Conservation (phyloP, 1,140 invertebrate genomes). For the Orchesella cincta region DNA sequence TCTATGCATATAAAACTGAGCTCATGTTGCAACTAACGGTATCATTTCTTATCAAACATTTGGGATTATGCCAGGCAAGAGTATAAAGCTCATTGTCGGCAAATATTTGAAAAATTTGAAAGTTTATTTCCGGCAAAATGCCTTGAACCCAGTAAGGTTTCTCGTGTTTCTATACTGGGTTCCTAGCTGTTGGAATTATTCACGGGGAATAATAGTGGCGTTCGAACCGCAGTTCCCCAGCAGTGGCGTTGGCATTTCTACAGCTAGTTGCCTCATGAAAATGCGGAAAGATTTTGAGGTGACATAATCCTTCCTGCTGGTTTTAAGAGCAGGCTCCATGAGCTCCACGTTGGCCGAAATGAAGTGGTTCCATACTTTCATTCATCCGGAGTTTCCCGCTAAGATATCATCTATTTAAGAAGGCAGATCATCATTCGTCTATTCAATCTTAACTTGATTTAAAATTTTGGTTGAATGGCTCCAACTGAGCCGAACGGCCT, state of each 20-base stretch:
- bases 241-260: not conserved
- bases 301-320: not conserved
- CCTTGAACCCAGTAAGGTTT: no score
- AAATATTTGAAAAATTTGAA: no score
- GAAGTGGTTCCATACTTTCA: not conserved
- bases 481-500: not conserved
- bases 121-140: no score
- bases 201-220: no score
- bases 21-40: no score
- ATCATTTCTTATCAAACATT: no score
- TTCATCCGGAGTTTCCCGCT: not conserved
- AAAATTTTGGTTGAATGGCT: no score
- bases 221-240: not conserved
- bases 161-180: no score
- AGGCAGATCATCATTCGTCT: not conserved
- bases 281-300: not conserved
- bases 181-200: no score
- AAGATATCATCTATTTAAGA: not conserved
- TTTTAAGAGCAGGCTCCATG: not conserved
- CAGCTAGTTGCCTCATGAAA: constrained; percentile 2
- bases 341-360: not conserved
- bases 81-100: no score
- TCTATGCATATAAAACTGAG: no score
- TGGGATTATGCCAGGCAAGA: no score
- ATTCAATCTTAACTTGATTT: not conserved